Conservation (phyloP, 2,888 invertebrate genomes). For the Drosophila maculinotata region DNA sequence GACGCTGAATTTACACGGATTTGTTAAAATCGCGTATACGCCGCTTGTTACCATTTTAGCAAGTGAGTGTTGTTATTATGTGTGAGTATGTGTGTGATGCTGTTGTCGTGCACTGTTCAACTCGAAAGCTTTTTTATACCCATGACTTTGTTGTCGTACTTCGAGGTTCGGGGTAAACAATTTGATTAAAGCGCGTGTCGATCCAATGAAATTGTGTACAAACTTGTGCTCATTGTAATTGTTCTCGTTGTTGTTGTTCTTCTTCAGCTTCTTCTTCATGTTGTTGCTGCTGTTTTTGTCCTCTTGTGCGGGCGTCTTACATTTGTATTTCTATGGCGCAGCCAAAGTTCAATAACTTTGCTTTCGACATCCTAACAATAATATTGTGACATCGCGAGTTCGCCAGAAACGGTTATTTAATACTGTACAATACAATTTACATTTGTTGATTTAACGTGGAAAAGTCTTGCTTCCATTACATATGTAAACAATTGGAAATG, state of each 20-base stretch:
- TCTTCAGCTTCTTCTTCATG: no score
- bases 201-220: constrained; percentile 28
- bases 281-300: constrained; percentile 1
- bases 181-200: constrained; percentile 67
- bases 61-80: constrained; percentile 21
- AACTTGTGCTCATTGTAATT: neutral
- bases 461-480: constrained; percentile 17
- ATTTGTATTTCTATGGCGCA: constrained; percentile 2
- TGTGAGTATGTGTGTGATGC: constrained; percentile 17
- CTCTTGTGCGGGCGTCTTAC: constrained; percentile 1
- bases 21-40: constrained; percentile 75
- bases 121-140: constrained; percentile 21
- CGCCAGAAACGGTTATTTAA: constrained; percentile 13
- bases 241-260: constrained; percentile 6
- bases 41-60: constrained; percentile 69
- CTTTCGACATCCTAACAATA: neutral
- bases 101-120: constrained; percentile 31
- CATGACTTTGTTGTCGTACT: constrained; percentile 66
- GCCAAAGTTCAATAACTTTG: constrained; percentile 25
- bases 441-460: neutral
- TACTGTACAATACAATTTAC: constrained; percentile 1
- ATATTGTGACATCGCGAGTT: neutral
- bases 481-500: constrained; percentile 17
- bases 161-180: constrained; percentile 61
- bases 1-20: constrained; percentile 55